Conservation (phyloP, 2,113 vertebrate species). For the Protobothrops mucrosquamatus region DNA sequence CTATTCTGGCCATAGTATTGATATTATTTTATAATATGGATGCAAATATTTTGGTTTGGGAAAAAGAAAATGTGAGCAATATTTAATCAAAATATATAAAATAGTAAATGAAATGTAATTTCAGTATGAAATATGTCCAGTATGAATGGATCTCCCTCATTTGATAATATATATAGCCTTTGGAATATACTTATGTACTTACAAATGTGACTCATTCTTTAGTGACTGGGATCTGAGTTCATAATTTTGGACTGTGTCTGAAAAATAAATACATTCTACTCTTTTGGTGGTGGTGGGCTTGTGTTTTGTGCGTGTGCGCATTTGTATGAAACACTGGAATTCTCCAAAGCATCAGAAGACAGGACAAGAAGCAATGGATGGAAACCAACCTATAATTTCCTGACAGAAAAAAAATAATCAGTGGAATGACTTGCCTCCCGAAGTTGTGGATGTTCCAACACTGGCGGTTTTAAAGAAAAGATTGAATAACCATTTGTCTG, state of each 20-base stretch:
- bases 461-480: neutral
- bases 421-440: neutral
- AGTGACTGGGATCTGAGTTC: neutral
- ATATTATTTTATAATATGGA: neutral
- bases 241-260: neutral
- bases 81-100: neutral
- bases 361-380: neutral
- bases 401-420: neutral
- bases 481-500: neutral
- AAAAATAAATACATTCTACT: neutral
- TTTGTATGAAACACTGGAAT: slow-evolving; percentile 14
- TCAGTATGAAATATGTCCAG: neutral
- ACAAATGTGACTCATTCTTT: neutral
- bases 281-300: neutral
- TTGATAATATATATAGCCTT: neutral
- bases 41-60: neutral
- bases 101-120: neutral
- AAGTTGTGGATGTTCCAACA: neutral
- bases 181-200: neutral
- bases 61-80: neutral
- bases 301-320: too few species aligned
- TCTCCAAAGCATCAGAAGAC: neutral
- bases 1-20: neutral
- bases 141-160: neutral
- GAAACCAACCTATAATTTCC: neutral